phyloP scores from a whole-genome alignment of 2,113 vertebrate species.

The Pelusios castaneus region DNA sequence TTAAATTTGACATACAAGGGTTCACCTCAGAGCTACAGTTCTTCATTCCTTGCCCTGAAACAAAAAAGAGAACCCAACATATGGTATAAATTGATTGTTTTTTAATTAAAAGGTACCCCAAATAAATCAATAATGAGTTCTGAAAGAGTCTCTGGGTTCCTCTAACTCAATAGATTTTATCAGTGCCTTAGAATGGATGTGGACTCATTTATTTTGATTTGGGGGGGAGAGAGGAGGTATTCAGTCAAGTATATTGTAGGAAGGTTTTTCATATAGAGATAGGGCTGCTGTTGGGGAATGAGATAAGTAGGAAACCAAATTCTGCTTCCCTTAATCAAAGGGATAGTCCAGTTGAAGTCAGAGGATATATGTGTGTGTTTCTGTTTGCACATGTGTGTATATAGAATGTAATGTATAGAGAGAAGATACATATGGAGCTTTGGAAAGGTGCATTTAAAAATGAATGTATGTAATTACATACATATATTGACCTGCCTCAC shows the following conservation, averaged over 20 bases:
- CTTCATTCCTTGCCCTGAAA: neutral
- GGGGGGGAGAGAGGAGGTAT: too few species aligned
- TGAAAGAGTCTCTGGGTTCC: neutral
- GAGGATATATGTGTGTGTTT: rapidly evolving
- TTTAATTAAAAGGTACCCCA: neutral
- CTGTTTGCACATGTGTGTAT: too few species aligned
- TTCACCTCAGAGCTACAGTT: neutral
- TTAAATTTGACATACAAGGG: rapidly evolving
- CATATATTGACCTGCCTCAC: neutral
- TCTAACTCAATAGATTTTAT: neutral
- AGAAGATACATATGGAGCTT: rapidly evolving
- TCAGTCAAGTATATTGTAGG: neutral
- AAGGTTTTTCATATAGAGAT: neutral
- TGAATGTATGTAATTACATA: neutral
- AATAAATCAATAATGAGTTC: neutral
- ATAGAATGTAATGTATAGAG: rapidly evolving
- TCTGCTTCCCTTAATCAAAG: neutral
- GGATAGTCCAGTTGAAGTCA: neutral
- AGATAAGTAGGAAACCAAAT: neutral
- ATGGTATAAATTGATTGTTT: neutral
- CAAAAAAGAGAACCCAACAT: neutral
- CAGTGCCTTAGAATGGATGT: neutral
- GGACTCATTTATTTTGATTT: neutral
- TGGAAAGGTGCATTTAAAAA: neutral
- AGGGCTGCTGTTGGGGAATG: rapidly evolving